Percentiles rank a stretch among this genome's conserved stretches.
These are phyloP conservation scores for Pogonomyrmex barbatus DNA, from an alignment of 1,140 invertebrate genomes.

Conservation along the genomic window DNA sequence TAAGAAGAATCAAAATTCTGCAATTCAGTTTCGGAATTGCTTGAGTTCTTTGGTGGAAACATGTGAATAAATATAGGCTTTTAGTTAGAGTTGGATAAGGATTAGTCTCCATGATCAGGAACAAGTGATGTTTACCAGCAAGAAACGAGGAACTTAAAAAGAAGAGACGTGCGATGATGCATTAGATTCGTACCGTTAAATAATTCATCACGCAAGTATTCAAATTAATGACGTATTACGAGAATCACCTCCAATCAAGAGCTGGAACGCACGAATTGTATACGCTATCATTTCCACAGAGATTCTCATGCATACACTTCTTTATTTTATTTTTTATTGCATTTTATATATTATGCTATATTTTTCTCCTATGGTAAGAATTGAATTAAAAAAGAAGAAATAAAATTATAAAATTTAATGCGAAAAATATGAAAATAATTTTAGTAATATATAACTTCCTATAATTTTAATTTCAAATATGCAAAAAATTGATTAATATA, in stretches of 20 bases:
- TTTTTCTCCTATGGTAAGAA: background rate
- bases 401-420: background rate
- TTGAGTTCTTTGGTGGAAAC: background rate
- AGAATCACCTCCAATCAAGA: constrained; percentile 71
- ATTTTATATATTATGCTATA: background rate
- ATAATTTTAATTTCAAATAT: background rate
- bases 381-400: background rate
- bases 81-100: background rate
- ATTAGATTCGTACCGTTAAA: constrained; percentile 73
- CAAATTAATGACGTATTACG: constrained; percentile 78
- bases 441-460: background rate
- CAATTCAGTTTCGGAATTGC: background rate
- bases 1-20: background rate
- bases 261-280: constrained; percentile 64
- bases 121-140: constrained; percentile 24
- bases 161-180: constrained; percentile 61
- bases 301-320: constrained; percentile 65
- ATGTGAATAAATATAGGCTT: background rate
- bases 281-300: constrained; percentile 76
- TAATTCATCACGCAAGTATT: constrained; percentile 76
- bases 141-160: constrained; percentile 38
- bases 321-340: background rate
- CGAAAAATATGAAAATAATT: background rate
- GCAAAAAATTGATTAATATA: background rate
- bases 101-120: constrained; percentile 50